Evolutionary conservation across 2,888 invertebrate species (phyloP), one percentile per base, ranked within the genome.

Genomic region (Drymonia ruficornis): DNA sequence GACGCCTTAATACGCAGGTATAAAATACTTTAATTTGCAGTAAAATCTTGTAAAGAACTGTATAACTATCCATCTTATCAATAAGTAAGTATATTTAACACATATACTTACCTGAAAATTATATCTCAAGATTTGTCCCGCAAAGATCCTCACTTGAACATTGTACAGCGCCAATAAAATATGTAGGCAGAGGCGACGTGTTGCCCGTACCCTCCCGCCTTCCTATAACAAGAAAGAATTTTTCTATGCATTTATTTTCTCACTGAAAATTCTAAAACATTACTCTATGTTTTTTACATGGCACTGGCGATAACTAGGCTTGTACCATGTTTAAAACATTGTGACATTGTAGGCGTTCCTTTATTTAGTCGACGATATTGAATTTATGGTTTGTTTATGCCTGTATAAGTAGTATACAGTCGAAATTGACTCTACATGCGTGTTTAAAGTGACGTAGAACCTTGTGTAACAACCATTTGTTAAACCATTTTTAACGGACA

Each of bases 141-240:
- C 46, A 47, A 42, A 65, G 50, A 34, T 67, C 54, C 34, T 61
- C 58, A 53, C 79, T 29, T 70, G 77, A 83, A 72, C 48, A 52
- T 57, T 74, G 51, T 47, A 63, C 75, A 68, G 70, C 80, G 81
- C 83, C 89, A 89, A 92, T 92, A 91, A 92, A 91, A 91, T 91
- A 92, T 92, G 91, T 91, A 91, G 87, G 84, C 76, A 87, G 81
- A 74, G 80, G 78, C 83, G 85, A 83, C 86, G 86, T 84, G 86
- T 75, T 76, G 70, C 76, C 78, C 72, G 76, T 63, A 73, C 77
- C 80, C 80, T 82, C 83, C 80, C 80, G 78, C 76, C 83, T 87
- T 89, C 83, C 91, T 91, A 88, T 89, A 89, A 88, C 85, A 91
- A 91, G 87, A 89, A 89, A 87, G 84, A 89, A 88, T 84, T 89